Percentiles rank a stretch among this genome's conserved stretches.
phyloP scores from a whole-genome alignment of 2,888 invertebrate genomes.

The Tetragnatha montana region DNA sequence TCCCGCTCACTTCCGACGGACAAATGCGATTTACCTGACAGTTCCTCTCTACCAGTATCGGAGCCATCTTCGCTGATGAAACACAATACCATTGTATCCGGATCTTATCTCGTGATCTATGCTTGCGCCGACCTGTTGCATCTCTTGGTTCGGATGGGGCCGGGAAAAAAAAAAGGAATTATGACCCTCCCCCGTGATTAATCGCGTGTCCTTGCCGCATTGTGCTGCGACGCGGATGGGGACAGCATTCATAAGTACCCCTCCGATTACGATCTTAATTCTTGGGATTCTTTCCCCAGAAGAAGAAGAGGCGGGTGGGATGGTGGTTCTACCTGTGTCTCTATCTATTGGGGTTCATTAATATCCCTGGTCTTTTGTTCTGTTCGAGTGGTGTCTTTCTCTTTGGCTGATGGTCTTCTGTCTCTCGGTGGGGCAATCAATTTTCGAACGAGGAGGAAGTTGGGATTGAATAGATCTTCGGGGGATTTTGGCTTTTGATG shows the following conservation, averaged over 20 bases:
- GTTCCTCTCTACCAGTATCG: too few relatives aligned
- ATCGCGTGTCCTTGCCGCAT: conserved; percentile 50
- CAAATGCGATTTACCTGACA: too few relatives aligned
- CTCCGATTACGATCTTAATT: conserved; percentile 60
- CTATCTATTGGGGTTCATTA: conserved; percentile 35
- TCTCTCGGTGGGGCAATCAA: not conserved
- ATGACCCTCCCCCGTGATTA: conserved; percentile 42
- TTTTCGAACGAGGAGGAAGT: conserved; percentile 4
- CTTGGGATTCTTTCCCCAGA: conserved; percentile 43
- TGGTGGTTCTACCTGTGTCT: conserved; percentile 1
- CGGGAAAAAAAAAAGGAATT: not conserved
- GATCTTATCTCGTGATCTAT: not conserved
- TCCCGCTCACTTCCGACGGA: too few relatives aligned
- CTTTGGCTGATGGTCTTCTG: not conserved
- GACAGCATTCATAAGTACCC: conserved; percentile 52
- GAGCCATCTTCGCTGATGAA: not conserved
- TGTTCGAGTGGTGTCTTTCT: conserved; percentile 11
- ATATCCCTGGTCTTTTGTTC: conserved; percentile 53
- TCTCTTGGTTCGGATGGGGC: not conserved
- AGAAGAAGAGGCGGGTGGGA: not conserved
- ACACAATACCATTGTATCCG: not conserved
- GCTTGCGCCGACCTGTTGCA: conserved; percentile 3
- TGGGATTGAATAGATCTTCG: conserved; percentile 3
- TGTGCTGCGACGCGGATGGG: conserved; percentile 32
- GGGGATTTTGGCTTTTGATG: conserved; percentile 3